phyloP scores from a whole-genome alignment of 2,113 vertebrate genomes.

The Arizona elegans region DNA sequence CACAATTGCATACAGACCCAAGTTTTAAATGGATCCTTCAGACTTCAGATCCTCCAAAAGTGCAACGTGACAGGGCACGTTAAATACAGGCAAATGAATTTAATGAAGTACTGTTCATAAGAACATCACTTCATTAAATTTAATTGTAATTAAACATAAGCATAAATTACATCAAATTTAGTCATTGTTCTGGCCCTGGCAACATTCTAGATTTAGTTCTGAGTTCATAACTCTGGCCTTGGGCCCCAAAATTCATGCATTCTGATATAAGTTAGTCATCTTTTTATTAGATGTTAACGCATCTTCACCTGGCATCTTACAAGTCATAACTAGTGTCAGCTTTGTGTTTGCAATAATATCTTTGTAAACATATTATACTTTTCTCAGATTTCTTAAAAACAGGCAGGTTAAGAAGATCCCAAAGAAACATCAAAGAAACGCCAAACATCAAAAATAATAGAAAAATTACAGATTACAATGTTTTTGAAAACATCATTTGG shows the following conservation, averaged over 20 bases:
- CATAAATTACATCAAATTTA: not conserved
- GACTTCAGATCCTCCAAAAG: not conserved
- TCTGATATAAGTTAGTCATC: not conserved
- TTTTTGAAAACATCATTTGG: not conserved
- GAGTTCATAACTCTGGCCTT: not conserved
- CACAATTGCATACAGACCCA: not conserved
- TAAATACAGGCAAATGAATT: not conserved
- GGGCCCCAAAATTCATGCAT: not conserved
- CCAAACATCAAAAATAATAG: not conserved
- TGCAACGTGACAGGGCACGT: not conserved
- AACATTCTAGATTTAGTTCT: not conserved
- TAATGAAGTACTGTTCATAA: not conserved
- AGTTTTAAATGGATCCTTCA: not conserved
- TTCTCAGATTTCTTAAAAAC: not conserved
- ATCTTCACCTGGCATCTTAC: not conserved
- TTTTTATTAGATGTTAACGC: not conserved
- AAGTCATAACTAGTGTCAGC: not conserved
- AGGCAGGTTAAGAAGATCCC: not conserved
- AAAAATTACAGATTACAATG: not conserved
- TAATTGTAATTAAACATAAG: not conserved
- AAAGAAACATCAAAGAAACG: not conserved
- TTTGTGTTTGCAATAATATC: not conserved
- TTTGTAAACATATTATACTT: accelerated
- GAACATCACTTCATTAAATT: not conserved
- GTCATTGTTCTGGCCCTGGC: not conserved